Evolutionary conservation across 2,797 vertebrate species (phyloP).

Genomic region (Acipenser transmontanus): DNA sequence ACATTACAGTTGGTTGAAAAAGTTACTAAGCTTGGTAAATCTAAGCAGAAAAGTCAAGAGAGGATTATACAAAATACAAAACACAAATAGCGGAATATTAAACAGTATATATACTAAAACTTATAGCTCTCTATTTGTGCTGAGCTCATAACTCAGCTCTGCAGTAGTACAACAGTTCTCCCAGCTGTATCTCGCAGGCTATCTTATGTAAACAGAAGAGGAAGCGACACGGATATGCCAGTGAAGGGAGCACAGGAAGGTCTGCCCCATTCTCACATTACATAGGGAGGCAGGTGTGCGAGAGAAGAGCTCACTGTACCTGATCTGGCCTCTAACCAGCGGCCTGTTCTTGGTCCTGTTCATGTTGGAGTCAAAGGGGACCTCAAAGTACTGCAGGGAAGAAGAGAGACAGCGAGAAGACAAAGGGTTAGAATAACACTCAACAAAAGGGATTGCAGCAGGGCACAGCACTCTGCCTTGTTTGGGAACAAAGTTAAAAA

Average conservation of each 20-base stretch:
- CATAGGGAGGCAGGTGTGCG: constrained; percentile 33
- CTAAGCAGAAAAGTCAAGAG: too few relatives aligned
- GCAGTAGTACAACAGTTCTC: constrained; percentile 12
- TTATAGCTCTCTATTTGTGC: too few relatives aligned
- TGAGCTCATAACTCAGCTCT: not conserved
- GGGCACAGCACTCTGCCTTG: too few relatives aligned
- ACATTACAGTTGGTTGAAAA: not conserved
- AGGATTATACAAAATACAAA: too few relatives aligned
- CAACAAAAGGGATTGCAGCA: constrained; percentile 11
- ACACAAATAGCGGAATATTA: too few relatives aligned
- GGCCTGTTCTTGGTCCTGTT: constrained; percentile 97
- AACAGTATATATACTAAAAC: too few relatives aligned
- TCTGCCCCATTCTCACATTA: constrained; percentile 12
- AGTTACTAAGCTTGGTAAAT: too few relatives aligned
- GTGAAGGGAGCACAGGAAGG: not conserved
- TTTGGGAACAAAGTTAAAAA: too few relatives aligned
- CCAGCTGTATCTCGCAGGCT: constrained; percentile 22
- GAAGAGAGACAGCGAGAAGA: constrained; percentile 35
- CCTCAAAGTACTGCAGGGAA: constrained; percentile 86
- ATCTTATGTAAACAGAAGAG: constrained; percentile 23
- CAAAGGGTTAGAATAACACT: constrained; percentile 26
- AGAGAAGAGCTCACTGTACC: constrained; percentile 57
- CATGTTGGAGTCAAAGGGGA: constrained; percentile 98
- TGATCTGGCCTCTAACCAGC: constrained; percentile 92
- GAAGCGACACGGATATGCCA: not conserved